These are phyloP conservation scores for Lophius piscatorius DNA, from an alignment of 2,113 vertebrate genomes.

Conservation along the genomic window DNA sequence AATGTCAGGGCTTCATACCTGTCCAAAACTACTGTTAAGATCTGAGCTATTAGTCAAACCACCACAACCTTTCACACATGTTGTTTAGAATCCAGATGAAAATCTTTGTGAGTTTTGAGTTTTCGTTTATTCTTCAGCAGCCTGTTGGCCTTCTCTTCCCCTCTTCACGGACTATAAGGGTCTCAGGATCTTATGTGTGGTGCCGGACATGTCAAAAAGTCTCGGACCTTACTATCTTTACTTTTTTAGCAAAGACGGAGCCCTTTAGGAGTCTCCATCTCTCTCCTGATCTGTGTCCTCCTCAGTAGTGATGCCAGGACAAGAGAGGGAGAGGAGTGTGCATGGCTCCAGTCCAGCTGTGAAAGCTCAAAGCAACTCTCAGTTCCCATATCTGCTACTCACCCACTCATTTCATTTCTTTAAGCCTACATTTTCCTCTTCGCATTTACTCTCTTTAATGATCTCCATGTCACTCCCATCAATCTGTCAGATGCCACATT, in stretches of 20 bases:
- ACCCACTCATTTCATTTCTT: constrained; percentile 48
- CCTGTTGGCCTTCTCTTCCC: constrained; percentile 64
- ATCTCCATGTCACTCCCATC: constrained; percentile 43
- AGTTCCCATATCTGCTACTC: constrained; percentile 51
- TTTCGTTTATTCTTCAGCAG: constrained; percentile 59
- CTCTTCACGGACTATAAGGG: constrained; percentile 28
- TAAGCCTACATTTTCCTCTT: constrained; percentile 59
- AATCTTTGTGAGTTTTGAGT: constrained; percentile 28
- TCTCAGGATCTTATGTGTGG: constrained; percentile 46
- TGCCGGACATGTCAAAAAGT: constrained; percentile 50
- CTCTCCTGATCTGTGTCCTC: constrained; percentile 47
- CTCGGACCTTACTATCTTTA: constrained; percentile 48
- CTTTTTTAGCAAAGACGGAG: constrained; percentile 45
- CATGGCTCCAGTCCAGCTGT: constrained; percentile 73
- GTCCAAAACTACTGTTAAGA: constrained; percentile 39
- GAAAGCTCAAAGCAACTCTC: constrained; percentile 67
- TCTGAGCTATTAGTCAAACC: constrained; percentile 46
- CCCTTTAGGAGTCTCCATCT: constrained; percentile 64
- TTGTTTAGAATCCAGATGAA: constrained; percentile 39
- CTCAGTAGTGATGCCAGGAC: constrained; percentile 76
- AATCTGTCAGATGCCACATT: constrained; percentile 23
- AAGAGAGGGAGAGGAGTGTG: constrained; percentile 55
- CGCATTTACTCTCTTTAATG: constrained; percentile 43
- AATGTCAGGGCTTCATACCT: constrained; percentile 46
- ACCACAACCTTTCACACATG: constrained; percentile 62